A percentile compares a stretch with the other conserved stretches of the same genome.
These are phyloP conservation scores for Lanius ludovicianus DNA, from an alignment of 2,113 vertebrate species.

Conservation along the genomic window DNA sequence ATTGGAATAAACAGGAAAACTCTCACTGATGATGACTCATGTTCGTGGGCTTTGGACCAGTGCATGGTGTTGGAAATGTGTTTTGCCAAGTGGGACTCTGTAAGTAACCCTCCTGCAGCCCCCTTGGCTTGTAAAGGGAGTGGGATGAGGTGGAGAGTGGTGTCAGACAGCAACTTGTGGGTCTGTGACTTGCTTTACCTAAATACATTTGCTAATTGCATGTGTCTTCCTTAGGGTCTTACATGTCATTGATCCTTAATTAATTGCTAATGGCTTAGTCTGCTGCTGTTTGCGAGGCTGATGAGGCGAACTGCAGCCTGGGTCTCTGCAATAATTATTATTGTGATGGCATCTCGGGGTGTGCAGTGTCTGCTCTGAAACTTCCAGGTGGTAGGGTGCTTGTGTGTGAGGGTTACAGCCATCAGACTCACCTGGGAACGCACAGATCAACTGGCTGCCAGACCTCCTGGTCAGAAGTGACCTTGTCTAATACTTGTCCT, in stretches of 20 bases:
- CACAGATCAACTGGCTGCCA: not conserved
- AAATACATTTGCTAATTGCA: not conserved
- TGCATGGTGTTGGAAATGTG: fast-evolving
- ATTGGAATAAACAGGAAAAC: not conserved
- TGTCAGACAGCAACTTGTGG: not conserved
- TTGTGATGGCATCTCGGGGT: fast-evolving
- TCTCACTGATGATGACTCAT: not conserved
- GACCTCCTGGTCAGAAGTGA: not conserved
- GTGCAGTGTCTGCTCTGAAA: not conserved
- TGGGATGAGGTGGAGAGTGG: not conserved
- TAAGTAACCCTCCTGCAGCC: not conserved
- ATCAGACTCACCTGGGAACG: not conserved
- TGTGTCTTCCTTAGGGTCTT: not conserved
- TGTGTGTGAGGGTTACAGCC: not conserved
- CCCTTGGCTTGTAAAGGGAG: not conserved
- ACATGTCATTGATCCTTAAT: not conserved
- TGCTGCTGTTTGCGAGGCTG: not conserved
- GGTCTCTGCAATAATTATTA: not conserved
- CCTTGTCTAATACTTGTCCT: not conserved
- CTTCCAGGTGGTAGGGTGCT: not conserved
- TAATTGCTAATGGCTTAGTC: not conserved
- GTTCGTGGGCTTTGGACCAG: not conserved
- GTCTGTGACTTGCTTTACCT: not conserved
- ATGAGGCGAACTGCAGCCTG: not conserved
- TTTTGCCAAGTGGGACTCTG: not conserved